Conservation (phyloP, 2,113 vertebrate genomes). For the Bubalus kerabau region DNA sequence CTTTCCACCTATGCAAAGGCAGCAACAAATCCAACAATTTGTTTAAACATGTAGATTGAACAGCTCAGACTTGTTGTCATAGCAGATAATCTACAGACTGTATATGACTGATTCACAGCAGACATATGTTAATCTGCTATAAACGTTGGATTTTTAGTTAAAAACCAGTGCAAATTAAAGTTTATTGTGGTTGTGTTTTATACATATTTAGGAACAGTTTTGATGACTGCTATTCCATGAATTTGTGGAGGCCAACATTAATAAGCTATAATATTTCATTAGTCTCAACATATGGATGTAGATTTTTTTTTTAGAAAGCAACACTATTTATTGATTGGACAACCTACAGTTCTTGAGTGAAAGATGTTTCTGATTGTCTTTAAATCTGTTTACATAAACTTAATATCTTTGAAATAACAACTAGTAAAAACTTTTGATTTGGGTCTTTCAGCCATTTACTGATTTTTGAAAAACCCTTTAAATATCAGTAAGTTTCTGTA, state of each 20-base stretch:
- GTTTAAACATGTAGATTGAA: constrained; percentile 57
- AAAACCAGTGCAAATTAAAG: constrained; percentile 53
- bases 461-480: not conserved
- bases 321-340: constrained; percentile 3
- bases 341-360: not conserved
- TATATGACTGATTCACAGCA: constrained; percentile 56
- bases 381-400: not conserved
- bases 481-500: not conserved
- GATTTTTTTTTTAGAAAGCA: not conserved
- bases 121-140: constrained; percentile 55
- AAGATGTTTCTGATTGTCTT: not conserved
- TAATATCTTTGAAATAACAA: not conserved
- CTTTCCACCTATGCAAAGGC: constrained; percentile 26
- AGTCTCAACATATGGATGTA: not conserved
- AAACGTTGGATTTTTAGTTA: constrained; percentile 56
- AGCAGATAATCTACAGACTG: constrained; percentile 76
- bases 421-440: not conserved
- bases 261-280: not conserved
- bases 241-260: not conserved
- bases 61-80: constrained; percentile 76
- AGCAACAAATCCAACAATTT: constrained; percentile 55
- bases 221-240: not conserved
- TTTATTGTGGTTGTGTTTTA: not conserved
- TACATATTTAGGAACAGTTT: not conserved
- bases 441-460: not conserved